A percentile compares a stretch with the other conserved stretches of the same genome.
phyloP scores from a whole-genome alignment of 2,888 invertebrate species.

The Byasa hedistus region DNA sequence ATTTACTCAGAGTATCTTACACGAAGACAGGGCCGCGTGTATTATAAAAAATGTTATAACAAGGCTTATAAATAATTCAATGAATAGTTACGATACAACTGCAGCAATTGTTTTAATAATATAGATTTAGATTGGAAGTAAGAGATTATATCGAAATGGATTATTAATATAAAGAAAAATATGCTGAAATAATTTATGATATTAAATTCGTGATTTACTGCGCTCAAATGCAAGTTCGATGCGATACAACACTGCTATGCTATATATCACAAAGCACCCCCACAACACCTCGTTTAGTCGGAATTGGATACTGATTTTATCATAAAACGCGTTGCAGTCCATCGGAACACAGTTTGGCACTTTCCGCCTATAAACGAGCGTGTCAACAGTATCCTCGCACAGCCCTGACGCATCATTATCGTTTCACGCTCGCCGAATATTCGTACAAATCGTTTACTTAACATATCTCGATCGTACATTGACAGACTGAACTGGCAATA shows the following conservation, averaged over 20 bases:
- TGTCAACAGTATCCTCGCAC: neutral
- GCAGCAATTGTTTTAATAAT: neutral
- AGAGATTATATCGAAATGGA: no score
- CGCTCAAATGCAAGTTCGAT: neutral
- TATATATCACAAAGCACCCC: neutral
- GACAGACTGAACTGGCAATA: neutral
- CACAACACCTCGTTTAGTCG: neutral
- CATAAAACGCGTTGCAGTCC: conserved; percentile 5
- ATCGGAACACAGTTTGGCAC: conserved; percentile 5
- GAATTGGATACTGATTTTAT: conserved; percentile 11
- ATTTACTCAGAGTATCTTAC: neutral
- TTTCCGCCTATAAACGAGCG: conserved; percentile 4
- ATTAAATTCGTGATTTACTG: no score
- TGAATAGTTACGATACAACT: neutral
- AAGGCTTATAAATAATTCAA: neutral
- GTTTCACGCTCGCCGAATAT: neutral
- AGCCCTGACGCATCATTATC: conserved; percentile 3
- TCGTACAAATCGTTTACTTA: neutral
- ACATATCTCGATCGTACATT: neutral
- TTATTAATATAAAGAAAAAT: no score
- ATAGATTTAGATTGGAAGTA: no score
- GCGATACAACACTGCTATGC: neutral
- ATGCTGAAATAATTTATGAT: no score
- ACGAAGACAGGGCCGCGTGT: neutral
- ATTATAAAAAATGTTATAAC: neutral